These are phyloP conservation scores for Rhea pennata DNA, from an alignment of 2,113 vertebrate species.

Conservation along the genomic window DNA sequence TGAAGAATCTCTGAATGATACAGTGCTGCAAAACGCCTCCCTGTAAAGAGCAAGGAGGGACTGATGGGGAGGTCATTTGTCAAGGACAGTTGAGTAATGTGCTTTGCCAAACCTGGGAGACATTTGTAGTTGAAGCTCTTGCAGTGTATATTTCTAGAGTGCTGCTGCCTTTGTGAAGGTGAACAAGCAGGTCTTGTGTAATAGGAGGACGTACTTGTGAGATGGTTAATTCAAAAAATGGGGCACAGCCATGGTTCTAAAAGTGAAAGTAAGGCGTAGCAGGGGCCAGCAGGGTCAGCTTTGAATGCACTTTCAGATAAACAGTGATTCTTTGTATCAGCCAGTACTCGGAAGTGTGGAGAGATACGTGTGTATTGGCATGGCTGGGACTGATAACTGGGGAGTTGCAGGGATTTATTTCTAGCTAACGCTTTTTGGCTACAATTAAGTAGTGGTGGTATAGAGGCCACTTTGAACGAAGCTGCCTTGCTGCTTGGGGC, in stretches of 20 bases:
- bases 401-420: constrained; percentile 45
- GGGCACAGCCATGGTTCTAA: not conserved
- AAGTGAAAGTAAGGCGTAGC: not conserved
- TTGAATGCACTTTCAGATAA: not conserved
- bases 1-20: not conserved
- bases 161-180: not conserved
- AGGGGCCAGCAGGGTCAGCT: not conserved
- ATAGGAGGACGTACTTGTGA: not conserved
- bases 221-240: not conserved
- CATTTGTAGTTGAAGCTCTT: not conserved
- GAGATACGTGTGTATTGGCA: not conserved
- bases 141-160: not conserved
- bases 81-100: not conserved
- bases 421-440: not conserved
- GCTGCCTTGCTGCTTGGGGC: not conserved
- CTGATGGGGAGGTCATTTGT: not conserved
- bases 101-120: not conserved
- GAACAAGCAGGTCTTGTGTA: not conserved
- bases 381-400: not conserved
- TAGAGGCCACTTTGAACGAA: not conserved
- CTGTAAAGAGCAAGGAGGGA: not conserved
- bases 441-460: not conserved
- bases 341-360: not conserved
- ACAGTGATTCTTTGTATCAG: not conserved
- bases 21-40: not conserved